These are phyloP conservation scores for Coccyzus lansbergi DNA, from an alignment of 2,797 vertebrate genomes.

Conservation along the genomic window DNA sequence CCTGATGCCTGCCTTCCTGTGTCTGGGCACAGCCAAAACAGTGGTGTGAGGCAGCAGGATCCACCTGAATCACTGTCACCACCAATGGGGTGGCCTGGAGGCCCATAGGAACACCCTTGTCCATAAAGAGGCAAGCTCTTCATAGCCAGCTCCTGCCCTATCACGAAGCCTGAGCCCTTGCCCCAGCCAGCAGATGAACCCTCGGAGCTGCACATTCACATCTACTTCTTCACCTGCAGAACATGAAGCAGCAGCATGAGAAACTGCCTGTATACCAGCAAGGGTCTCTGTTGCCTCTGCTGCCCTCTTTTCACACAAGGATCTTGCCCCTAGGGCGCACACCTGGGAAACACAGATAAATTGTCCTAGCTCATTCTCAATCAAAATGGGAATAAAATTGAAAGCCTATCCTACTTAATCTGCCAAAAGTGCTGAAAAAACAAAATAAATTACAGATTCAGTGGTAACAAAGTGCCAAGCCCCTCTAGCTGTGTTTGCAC, in stretches of 20 bases:
- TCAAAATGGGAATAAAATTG: neutral
- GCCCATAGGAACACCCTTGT: neutral
- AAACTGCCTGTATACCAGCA: neutral
- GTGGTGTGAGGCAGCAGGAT: neutral
- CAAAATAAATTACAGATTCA: neutral
- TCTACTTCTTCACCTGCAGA: neutral
- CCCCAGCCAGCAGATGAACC: neutral
- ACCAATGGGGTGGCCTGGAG: neutral
- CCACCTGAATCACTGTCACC: neutral
- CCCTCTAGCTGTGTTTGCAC: neutral
- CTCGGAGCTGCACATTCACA: neutral
- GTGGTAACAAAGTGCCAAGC: neutral
- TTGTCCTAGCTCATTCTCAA: neutral
- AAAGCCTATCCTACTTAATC: neutral
- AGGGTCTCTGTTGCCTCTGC: neutral
- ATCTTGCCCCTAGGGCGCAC: neutral
- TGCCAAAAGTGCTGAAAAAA: neutral
- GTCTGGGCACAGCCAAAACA: neutral
- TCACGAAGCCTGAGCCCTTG: neutral
- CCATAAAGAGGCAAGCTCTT: neutral
- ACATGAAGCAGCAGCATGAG: accelerated
- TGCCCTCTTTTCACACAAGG: neutral
- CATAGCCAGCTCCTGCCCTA: neutral
- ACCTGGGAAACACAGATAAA: neutral
- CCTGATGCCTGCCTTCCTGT: neutral